Conservation (phyloP, 2,797 vertebrate genomes). For the Triplophysa bombifrons region DNA sequence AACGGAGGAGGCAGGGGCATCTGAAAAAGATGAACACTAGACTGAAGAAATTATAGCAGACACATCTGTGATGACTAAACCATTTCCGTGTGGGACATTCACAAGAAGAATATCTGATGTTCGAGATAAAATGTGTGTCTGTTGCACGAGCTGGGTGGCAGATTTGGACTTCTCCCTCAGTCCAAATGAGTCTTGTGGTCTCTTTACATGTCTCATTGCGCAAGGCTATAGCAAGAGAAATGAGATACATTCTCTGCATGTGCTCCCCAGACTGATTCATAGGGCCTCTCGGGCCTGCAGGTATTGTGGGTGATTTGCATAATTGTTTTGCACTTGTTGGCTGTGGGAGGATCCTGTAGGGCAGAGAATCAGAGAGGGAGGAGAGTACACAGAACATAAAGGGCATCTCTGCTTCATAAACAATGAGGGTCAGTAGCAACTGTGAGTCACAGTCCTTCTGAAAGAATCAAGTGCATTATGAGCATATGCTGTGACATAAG, state of each 20-base stretch:
- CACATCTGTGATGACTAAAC: background rate
- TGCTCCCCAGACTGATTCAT: constrained; percentile 36
- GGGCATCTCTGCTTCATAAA: constrained; percentile 47
- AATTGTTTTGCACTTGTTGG: constrained; percentile 44
- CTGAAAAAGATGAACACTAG: background rate
- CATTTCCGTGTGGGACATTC: background rate
- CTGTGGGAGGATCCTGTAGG: constrained; percentile 27
- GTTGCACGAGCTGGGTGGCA: background rate
- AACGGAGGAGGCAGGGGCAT: background rate
- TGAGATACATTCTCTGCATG: constrained; percentile 33
- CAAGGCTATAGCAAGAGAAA: background rate
- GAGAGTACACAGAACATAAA: constrained; percentile 16
- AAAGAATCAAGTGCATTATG: background rate
- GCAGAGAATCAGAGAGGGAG: constrained; percentile 25
- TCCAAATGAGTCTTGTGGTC: constrained; percentile 24
- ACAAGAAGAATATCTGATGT: background rate
- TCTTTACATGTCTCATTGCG: constrained; percentile 25
- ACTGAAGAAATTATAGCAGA: background rate
- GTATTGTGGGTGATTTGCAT: constrained; percentile 44
- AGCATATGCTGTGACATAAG: constrained; percentile 9
- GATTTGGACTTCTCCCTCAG: background rate
- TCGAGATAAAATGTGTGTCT: background rate
- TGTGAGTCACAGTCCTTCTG: constrained; percentile 14
- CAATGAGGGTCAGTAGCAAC: constrained; percentile 1
- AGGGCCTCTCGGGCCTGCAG: constrained; percentile 24